These are phyloP conservation scores for Atethmia centrago DNA, from an alignment of 2,888 invertebrate species.

Conservation along the genomic window DNA sequence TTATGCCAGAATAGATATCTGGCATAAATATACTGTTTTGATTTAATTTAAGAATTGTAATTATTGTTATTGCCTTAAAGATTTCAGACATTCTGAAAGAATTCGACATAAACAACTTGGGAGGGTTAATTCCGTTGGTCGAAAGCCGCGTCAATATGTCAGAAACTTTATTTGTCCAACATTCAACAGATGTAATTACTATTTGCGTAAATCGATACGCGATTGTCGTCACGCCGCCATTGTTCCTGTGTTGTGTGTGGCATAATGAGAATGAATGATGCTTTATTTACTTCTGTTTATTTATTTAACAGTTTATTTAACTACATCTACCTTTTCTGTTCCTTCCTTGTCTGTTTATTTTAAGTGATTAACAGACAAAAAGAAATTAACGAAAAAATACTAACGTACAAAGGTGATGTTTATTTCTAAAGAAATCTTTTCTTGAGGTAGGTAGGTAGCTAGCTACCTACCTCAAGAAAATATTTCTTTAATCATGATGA, in stretches of 20 bases:
- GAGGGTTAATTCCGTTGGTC: too few relatives aligned
- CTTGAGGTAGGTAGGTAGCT: too few relatives aligned
- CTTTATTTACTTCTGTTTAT: conserved; percentile 19
- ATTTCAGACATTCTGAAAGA: background rate
- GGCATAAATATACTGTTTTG: too few relatives aligned
- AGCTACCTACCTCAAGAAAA: too few relatives aligned
- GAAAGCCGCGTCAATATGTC: background rate
- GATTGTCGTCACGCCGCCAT: conserved; percentile 28
- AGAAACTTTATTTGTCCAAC: background rate
- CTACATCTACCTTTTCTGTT: background rate
- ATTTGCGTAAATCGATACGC: conserved; percentile 36
- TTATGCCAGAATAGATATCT: too few relatives aligned
- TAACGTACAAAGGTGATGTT: too few relatives aligned
- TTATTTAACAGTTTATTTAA: conserved; percentile 1
- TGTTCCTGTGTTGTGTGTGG: conserved; percentile 29
- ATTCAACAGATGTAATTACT: conserved; percentile 37
- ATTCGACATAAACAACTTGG: background rate
- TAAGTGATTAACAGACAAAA: too few relatives aligned
- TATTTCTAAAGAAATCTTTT: too few relatives aligned
- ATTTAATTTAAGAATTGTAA: too few relatives aligned
- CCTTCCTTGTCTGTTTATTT: background rate
- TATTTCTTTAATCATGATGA: too few relatives aligned
- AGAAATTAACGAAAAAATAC: too few relatives aligned
- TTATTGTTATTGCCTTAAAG: too few relatives aligned
- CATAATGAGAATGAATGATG: conserved; percentile 28